A percentile compares a stretch with the other conserved stretches of the same genome.
phyloP scores from a whole-genome alignment of 2,797 vertebrate species.

The Gobionotothen gibberifrons region DNA sequence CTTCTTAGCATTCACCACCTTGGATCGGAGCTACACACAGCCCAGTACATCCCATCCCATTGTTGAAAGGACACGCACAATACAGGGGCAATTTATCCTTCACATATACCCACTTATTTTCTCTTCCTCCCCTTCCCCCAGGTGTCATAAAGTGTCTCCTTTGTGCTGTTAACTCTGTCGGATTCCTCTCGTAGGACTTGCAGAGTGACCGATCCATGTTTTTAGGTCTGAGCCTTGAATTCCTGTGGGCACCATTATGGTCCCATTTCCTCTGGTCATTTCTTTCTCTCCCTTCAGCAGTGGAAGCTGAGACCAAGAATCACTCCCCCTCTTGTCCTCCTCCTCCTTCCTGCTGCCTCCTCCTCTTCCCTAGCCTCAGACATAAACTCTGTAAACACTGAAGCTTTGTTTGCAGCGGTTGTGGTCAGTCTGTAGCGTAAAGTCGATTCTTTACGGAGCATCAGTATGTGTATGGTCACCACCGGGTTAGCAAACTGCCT shows the following conservation, averaged over 20 bases:
- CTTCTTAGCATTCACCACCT: conserved; percentile 39
- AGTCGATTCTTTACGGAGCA: conserved; percentile 30
- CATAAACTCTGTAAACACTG: conserved; percentile 59
- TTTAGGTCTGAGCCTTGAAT: conserved; percentile 53
- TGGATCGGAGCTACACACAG: conserved; percentile 14
- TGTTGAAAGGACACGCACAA: conserved; percentile 27
- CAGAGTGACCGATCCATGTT: conserved; percentile 46
- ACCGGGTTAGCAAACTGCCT: conserved; percentile 27
- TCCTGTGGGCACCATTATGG: conserved; percentile 68
- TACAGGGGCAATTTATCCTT: conserved; percentile 31
- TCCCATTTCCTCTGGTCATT: conserved; percentile 57
- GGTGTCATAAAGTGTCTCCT: conserved; percentile 28
- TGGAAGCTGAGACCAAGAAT: conserved; percentile 53
- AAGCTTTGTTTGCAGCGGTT: conserved; percentile 71
- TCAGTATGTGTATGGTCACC: conserved; percentile 26
- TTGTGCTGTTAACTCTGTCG: conserved; percentile 19
- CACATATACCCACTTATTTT: conserved; percentile 7
- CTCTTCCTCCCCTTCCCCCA: conserved; percentile 1
- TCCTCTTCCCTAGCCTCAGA: conserved; percentile 44
- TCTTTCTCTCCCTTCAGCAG: conserved; percentile 49
- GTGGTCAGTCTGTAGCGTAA: conserved; percentile 49
- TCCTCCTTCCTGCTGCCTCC: conserved; percentile 55
- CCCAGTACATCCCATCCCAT: conserved; percentile 11
- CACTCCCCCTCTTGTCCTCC: conserved; percentile 21
- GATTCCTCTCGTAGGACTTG: conserved; percentile 34